phyloP scores from a whole-genome alignment of 1,140 invertebrate genomes.

The Psilanteris sp. region DNA sequence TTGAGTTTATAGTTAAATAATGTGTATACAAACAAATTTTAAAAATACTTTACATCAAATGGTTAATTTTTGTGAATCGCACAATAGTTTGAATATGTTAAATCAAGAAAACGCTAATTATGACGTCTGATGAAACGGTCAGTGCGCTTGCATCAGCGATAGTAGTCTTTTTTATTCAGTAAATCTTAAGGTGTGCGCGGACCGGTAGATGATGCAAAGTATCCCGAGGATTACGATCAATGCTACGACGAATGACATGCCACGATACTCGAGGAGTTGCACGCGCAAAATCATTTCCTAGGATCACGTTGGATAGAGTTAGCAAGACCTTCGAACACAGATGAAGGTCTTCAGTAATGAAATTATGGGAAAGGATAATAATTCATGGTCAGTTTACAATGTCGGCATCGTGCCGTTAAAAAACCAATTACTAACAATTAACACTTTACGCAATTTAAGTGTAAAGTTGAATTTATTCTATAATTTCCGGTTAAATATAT shows the following conservation, averaged over 20 bases:
- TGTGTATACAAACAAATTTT: no score
- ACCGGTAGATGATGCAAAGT: slow-evolving; percentile 79
- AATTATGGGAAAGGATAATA: slow-evolving; percentile 35
- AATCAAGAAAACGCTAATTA: slow-evolving; percentile 60
- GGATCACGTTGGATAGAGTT: slow-evolving; percentile 4
- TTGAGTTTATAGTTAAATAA: no score
- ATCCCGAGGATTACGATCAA: slow-evolving; percentile 67
- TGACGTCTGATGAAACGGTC: slow-evolving; percentile 74
- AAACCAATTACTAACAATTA: neutral
- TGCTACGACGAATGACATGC: slow-evolving; percentile 20
- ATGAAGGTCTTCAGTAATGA: slow-evolving; percentile 24
- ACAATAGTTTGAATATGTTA: no score
- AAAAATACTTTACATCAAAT: no score
- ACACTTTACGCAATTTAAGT: neutral
- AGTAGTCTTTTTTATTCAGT: slow-evolving; percentile 62
- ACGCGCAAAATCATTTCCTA: slow-evolving; percentile 28
- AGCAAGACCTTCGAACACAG: slow-evolving; percentile 6
- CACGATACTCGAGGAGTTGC: slow-evolving; percentile 16
- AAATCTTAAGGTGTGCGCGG: slow-evolving; percentile 70
- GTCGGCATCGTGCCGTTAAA: neutral
- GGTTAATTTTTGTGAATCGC: no score
- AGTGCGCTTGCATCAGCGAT: slow-evolving; percentile 77
- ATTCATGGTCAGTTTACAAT: slow-evolving; percentile 31
- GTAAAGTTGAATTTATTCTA: no score
- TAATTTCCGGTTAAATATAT: no score